Conservation (phyloP, 2,888 invertebrate species). For the Piscicola geometra region DNA sequence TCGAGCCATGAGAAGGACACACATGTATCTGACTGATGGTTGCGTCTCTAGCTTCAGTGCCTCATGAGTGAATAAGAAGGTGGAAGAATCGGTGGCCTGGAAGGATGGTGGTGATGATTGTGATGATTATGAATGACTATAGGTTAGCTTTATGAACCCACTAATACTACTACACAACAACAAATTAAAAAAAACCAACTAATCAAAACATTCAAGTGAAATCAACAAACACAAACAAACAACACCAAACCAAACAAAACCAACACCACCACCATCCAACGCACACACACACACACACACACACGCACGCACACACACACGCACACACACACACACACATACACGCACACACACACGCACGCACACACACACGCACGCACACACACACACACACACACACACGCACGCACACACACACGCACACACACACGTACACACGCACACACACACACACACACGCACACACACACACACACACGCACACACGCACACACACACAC, state of each 20-base stretch:
- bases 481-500: constrained; percentile 6
- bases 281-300: constrained; percentile 31
- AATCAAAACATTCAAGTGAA: background rate
- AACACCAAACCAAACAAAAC: background rate
- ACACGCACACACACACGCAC: constrained; percentile 28
- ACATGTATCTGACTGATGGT: too few relatives aligned
- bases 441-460: constrained; percentile 21
- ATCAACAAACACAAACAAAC: background rate
- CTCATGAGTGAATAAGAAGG: too few relatives aligned
- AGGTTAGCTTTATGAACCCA: background rate
- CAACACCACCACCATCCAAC: background rate
- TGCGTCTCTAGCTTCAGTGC: too few relatives aligned
- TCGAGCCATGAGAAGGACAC: too few relatives aligned
- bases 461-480: constrained; percentile 23
- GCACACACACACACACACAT: background rate
- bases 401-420: constrained; percentile 15
- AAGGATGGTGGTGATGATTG: too few relatives aligned
- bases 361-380: constrained; percentile 27
- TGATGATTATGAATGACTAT: too few relatives aligned
- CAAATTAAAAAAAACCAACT: background rate
- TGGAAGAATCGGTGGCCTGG: too few relatives aligned
- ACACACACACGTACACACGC: constrained; percentile 21
- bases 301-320: constrained; percentile 29
- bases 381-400: constrained; percentile 18
- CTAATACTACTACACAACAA: background rate